These are phyloP conservation scores for Butorides virescens DNA, from an alignment of 2,113 vertebrate genomes.

Conservation along the genomic window DNA sequence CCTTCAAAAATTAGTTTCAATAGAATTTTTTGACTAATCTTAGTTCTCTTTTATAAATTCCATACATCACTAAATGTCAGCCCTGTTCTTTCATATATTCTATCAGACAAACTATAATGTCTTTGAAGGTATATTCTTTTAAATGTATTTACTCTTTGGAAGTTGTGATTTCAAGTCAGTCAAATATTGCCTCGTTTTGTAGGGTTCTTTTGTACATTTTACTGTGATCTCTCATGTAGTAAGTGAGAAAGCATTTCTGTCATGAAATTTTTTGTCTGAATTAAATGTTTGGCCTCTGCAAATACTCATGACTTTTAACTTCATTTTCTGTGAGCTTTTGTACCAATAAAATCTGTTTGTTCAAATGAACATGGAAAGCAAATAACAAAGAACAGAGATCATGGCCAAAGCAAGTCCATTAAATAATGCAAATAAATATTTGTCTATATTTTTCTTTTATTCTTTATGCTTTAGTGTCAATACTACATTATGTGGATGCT, in stretches of 20 bases:
- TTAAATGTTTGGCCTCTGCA: neutral
- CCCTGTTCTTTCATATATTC: neutral
- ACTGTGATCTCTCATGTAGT: neutral
- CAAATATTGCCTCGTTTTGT: neutral
- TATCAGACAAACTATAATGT: neutral
- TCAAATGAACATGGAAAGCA: neutral
- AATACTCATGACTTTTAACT: neutral
- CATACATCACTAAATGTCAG: neutral
- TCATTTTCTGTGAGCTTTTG: neutral
- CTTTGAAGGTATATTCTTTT: neutral
- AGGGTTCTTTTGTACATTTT: neutral
- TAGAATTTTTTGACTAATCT: neutral
- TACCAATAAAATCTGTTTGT: neutral
- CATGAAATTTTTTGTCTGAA: neutral
- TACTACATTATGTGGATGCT: neutral
- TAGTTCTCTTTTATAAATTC: neutral
- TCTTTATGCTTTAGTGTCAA: neutral
- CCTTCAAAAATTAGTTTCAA: neutral
- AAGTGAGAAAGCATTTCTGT: neutral
- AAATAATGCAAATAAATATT: constrained; percentile 9
- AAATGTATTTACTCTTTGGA: neutral
- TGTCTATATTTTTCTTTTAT: neutral
- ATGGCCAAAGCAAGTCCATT: neutral
- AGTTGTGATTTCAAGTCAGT: neutral
- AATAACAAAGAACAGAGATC: neutral